Evolutionary conservation across 2,888 invertebrate genomes (phyloP).

Genomic region (Oeneis ivallda): DNA sequence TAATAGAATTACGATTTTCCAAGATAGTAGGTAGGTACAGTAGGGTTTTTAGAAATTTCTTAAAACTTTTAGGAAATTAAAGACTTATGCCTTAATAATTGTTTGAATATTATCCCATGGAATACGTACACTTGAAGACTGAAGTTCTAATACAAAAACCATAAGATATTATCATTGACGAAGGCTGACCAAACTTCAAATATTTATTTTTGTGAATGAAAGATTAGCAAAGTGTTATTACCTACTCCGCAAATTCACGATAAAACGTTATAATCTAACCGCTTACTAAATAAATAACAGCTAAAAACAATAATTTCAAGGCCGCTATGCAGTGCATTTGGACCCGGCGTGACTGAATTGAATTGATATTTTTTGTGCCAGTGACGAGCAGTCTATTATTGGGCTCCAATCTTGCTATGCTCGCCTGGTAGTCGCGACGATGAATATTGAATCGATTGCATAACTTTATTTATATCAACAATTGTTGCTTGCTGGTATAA

Average conservation of each 20-base stretch:
- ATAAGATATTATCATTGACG: no score
- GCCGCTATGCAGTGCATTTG: conserved; percentile 61
- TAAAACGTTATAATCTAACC: conserved; percentile 22
- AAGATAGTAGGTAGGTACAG: no score
- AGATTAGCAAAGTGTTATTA: background rate
- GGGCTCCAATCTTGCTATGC: conserved; percentile 25
- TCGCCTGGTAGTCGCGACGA: conserved; percentile 29
- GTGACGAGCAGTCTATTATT: conserved; percentile 37
- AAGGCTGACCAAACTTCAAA: no score
- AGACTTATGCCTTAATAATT: no score
- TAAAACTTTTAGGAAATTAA: no score
- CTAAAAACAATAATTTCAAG: conserved; percentile 53
- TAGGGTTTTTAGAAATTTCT: no score
- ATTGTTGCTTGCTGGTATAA: no score
- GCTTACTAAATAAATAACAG: conserved; percentile 21
- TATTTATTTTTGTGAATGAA: background rate
- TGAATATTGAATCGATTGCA: conserved; percentile 17
- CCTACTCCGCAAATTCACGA: background rate
- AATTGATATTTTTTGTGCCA: conserved; percentile 44
- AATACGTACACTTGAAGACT: no score
- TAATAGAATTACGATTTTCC: no score
- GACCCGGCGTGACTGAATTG: conserved; percentile 43
- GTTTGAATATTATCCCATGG: no score
- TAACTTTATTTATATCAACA: conserved; percentile 13
- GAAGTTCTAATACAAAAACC: no score